A percentile compares a stretch with the other conserved stretches of the same genome.
phyloP scores from a whole-genome alignment of 2,113 vertebrate species.

The Coptodon rendalli region DNA sequence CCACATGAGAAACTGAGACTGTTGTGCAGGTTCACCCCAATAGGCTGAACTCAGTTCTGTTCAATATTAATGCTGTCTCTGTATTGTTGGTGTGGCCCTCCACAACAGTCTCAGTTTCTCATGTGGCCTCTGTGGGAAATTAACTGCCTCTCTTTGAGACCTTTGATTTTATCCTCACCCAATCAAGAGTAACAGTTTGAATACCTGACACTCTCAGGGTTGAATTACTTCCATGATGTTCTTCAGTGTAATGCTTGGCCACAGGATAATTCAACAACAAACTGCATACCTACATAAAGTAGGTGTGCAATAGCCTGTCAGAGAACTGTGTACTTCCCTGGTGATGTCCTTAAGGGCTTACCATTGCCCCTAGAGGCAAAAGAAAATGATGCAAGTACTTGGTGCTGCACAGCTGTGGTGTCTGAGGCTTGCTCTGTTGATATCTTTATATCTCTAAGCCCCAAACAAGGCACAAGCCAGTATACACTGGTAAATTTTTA shows the following conservation, averaged over 20 bases:
- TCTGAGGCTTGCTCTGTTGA: neutral
- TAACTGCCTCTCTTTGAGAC: neutral
- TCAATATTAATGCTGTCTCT: neutral
- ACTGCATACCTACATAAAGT: neutral
- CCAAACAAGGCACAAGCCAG: neutral
- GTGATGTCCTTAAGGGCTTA: neutral
- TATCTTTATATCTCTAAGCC: neutral
- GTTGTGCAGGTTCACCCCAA: neutral
- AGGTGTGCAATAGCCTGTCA: neutral
- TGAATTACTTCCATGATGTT: neutral
- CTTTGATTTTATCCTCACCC: neutral
- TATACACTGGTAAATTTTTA: fast-evolving
- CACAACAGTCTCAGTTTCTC: neutral
- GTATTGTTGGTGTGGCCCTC: neutral
- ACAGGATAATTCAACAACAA: neutral
- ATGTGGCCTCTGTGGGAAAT: neutral
- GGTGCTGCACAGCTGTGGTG: neutral
- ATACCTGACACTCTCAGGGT: neutral
- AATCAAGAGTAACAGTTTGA: neutral
- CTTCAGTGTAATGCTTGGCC: neutral
- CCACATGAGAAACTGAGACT: neutral
- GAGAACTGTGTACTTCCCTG: neutral
- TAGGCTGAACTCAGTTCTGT: neutral
- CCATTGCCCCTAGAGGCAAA: neutral
- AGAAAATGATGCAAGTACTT: neutral